Evolutionary conservation across 2,113 vertebrate species (phyloP).

Genomic region (Setophaga petechia): DNA sequence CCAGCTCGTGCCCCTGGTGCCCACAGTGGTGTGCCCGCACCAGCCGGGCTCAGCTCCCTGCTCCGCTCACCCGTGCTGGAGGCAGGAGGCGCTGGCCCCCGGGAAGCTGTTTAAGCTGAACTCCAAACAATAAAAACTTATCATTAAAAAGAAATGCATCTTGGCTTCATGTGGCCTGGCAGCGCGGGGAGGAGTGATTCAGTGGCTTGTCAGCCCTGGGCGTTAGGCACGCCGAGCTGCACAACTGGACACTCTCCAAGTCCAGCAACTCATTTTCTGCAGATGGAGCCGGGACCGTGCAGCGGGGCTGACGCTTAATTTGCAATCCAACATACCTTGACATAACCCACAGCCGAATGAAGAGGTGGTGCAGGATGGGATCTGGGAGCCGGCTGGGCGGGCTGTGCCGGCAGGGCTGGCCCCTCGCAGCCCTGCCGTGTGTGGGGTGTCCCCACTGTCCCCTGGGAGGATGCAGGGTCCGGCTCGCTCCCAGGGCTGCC

Average conservation of each 20-base stretch:
- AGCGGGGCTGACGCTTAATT: constrained; percentile 73
- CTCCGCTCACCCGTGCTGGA: not conserved
- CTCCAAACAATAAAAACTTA: constrained; percentile 76
- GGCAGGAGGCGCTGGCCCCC: not conserved
- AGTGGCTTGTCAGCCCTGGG: constrained; percentile 72
- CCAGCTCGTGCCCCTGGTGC: not conserved
- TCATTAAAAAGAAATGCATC: constrained; percentile 81
- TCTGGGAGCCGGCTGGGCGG: accelerated
- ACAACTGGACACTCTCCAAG: constrained; percentile 76
- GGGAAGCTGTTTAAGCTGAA: constrained; percentile 64
- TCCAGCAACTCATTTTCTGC: constrained; percentile 70
- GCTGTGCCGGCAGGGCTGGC: not conserved
- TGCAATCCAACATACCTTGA: constrained; percentile 80
- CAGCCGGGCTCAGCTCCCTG: not conserved
- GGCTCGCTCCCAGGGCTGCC: accelerated
- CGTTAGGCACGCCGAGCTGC: constrained; percentile 62
- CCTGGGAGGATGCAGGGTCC: accelerated
- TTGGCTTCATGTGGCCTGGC: constrained; percentile 67
- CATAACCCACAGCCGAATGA: constrained; percentile 37
- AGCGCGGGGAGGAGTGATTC: constrained; percentile 68
- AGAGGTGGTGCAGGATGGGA: not conserved
- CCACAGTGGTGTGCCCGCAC: not conserved
- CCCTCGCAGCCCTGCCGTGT: accelerated
- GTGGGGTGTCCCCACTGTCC: not conserved
- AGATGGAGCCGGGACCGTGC: constrained; percentile 62